Conservation (phyloP, 2,797 vertebrate genomes). For the Pangasius sanitwongsei region DNA sequence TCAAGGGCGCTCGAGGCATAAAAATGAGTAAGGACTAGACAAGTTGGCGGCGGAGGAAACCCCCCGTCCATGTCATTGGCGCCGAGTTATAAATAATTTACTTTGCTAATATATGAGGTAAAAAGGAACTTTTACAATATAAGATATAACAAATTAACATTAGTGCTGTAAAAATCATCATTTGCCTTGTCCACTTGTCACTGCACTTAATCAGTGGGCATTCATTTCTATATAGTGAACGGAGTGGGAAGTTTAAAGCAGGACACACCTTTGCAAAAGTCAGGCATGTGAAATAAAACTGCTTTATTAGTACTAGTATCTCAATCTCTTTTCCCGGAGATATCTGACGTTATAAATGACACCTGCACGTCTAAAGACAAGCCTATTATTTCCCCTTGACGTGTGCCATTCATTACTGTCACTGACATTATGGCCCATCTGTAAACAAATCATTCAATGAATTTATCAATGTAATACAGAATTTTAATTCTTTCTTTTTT, state of each 20-base stretch:
- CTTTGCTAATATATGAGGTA: background rate
- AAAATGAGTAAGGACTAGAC: background rate
- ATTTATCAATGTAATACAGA: constrained; percentile 55
- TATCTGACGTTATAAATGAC: constrained; percentile 74
- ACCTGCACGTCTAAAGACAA: constrained; percentile 80
- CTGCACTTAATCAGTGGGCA: no score
- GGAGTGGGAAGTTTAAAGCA: background rate
- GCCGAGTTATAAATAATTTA: background rate
- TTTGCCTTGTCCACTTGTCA: background rate
- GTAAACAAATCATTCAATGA: constrained; percentile 78
- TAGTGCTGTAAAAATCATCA: background rate
- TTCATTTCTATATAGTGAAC: background rate
- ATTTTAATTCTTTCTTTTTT: constrained; percentile 33
- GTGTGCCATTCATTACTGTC: constrained; percentile 79
- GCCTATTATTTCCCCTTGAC: constrained; percentile 78
- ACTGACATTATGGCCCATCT: constrained; percentile 77
- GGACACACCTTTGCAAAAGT: background rate
- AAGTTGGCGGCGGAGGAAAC: background rate
- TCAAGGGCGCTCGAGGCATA: background rate
- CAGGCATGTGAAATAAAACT: constrained; percentile 8
- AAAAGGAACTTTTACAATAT: background rate
- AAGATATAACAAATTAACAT: background rate
- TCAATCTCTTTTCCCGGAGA: constrained; percentile 28
- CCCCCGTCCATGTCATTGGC: background rate
- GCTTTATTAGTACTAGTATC: constrained; percentile 27